These are phyloP conservation scores for Synergus itoensis DNA, from an alignment of 2,888 invertebrate species.

Conservation along the genomic window DNA sequence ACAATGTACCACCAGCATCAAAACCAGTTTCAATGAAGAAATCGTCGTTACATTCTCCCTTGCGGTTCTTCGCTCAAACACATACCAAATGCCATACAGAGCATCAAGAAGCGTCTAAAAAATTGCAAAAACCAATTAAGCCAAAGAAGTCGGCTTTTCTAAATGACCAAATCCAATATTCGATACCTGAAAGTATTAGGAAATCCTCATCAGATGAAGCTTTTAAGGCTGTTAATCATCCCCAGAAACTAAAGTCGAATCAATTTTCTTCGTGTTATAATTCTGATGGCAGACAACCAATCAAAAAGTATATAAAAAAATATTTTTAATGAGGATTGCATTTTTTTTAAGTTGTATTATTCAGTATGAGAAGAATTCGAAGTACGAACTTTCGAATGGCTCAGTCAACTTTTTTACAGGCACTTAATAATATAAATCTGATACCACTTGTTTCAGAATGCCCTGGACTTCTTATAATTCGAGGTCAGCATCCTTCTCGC, in stretches of 20 bases:
- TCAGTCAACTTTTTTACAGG: not conserved
- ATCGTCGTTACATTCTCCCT: not conserved
- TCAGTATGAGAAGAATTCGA: too few species aligned
- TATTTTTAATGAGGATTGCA: not conserved
- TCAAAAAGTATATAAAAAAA: not conserved
- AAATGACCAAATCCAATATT: not conserved
- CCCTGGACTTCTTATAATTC: not conserved
- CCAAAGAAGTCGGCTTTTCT: not conserved
- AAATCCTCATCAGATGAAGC: not conserved
- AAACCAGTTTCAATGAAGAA: not conserved
- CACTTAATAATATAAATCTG: not conserved
- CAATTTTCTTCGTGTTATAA: not conserved
- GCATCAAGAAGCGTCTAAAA: not conserved
- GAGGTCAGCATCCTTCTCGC: slow-evolving; percentile 6
- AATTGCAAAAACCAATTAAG: not conserved
- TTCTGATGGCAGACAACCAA: not conserved
- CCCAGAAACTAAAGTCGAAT: not conserved
- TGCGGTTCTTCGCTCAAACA: not conserved
- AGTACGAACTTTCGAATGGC: not conserved
- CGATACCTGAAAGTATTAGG: not conserved
- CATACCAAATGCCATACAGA: not conserved
- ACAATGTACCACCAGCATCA: not conserved
- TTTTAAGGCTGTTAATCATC: not conserved
- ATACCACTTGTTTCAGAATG: not conserved
- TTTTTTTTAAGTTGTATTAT: not conserved